A percentile compares a stretch with the other conserved stretches of the same genome.
phyloP scores from a whole-genome alignment of 2,888 invertebrate species.

The Hetaerina titia region DNA sequence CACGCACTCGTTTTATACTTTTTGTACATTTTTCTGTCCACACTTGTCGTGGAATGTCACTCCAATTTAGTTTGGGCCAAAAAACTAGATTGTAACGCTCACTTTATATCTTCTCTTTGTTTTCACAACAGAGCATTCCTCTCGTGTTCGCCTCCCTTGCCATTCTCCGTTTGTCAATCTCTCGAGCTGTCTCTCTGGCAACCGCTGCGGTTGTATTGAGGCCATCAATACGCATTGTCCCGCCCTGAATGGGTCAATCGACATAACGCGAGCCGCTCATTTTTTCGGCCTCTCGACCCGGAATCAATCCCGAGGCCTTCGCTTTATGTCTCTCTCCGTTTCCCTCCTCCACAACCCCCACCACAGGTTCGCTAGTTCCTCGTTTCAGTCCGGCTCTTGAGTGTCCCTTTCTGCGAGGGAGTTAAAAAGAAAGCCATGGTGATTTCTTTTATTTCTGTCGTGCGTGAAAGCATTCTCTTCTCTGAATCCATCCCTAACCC shows the following conservation, averaged over 20 bases:
- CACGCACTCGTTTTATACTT: no score
- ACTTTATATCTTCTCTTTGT: neutral
- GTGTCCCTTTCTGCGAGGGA: neutral
- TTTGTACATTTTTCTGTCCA: no score
- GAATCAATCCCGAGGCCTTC: neutral
- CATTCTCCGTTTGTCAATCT: neutral
- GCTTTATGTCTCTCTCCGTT: neutral
- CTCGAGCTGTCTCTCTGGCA: neutral
- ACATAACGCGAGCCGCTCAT: neutral
- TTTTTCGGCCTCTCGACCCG: neutral
- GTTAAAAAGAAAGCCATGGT: neutral
- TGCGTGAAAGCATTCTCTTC: neutral
- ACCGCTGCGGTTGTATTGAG: neutral
- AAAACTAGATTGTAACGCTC: neutral
- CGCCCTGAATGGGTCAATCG: neutral
- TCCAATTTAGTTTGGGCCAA: no score
- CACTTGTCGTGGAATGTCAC: no score
- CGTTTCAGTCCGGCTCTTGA: no score
- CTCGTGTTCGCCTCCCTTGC: neutral
- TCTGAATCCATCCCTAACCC: neutral
- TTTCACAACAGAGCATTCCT: neutral
- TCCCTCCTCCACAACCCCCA: neutral
- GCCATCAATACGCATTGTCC: slow-evolving; percentile 21
- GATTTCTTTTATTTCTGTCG: neutral
- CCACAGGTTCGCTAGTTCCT: neutral